A percentile compares a stretch with the other conserved stretches of the same genome.
Conservation (phyloP, 2,888 invertebrate genomes). For the Diplolepis rosae region DNA sequence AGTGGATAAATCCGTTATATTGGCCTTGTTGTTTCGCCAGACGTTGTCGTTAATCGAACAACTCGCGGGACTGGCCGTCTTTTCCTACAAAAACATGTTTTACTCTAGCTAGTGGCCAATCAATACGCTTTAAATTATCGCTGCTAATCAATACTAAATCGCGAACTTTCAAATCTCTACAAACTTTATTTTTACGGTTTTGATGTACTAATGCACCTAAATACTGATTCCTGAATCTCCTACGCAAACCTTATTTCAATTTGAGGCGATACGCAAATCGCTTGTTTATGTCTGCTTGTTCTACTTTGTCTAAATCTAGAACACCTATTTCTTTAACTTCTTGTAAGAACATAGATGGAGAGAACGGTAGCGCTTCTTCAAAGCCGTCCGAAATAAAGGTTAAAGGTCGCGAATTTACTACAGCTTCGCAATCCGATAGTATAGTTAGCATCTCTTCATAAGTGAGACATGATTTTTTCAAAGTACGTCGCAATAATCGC, state of each 20-base stretch:
- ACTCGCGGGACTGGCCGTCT: slow-evolving; percentile 32
- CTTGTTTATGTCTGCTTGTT: neutral
- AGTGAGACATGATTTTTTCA: slow-evolving; percentile 60
- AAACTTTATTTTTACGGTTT: too few relatives aligned
- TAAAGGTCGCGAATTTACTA: slow-evolving; percentile 64
- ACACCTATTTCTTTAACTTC: too few relatives aligned
- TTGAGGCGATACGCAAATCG: slow-evolving; percentile 32
- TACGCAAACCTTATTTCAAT: slow-evolving; percentile 34
- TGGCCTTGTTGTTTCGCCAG: slow-evolving; percentile 27
- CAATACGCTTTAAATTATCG: slow-evolving; percentile 37
- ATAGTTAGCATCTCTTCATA: slow-evolving; percentile 56
- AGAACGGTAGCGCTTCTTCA: neutral
- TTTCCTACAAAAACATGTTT: slow-evolving; percentile 31
- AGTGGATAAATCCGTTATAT: slow-evolving; percentile 29
- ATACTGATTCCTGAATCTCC: neutral
- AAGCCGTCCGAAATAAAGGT: slow-evolving; percentile 48
- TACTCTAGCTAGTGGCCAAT: slow-evolving; percentile 43
- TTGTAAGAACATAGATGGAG: slow-evolving; percentile 6
- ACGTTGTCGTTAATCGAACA: neutral
- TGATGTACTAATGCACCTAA: too few relatives aligned
- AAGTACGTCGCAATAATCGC: slow-evolving; percentile 58
- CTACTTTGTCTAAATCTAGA: slow-evolving; percentile 31
- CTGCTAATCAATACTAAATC: slow-evolving; percentile 40
- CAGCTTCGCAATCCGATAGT: slow-evolving; percentile 60
- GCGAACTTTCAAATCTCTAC: neutral